Evolutionary conservation across 2,113 vertebrate genomes (phyloP).

Genomic region (Xenopus borealis): DNA sequence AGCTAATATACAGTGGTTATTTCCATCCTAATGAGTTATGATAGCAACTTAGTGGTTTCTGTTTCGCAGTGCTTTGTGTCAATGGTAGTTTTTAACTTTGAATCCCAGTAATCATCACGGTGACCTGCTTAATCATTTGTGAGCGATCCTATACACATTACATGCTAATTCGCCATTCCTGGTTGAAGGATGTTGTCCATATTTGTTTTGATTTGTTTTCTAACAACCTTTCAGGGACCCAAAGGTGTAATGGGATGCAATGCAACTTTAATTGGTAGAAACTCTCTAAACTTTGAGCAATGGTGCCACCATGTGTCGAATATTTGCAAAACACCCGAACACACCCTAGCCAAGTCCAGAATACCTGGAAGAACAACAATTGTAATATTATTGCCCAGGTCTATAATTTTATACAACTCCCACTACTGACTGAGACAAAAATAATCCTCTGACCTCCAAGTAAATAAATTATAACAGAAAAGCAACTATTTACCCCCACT

Average conservation of each 20-base stretch:
- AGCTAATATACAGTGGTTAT: background rate
- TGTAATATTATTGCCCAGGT: too few relatives aligned
- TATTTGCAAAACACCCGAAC: conserved; percentile 20
- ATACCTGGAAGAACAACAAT: too few relatives aligned
- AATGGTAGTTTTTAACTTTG: conserved; percentile 51
- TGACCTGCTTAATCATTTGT: conserved; percentile 41
- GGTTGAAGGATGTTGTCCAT: conserved; percentile 55
- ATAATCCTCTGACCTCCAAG: too few relatives aligned
- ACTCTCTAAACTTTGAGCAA: conserved; percentile 65
- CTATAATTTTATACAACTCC: too few relatives aligned
- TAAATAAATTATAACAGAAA: too few relatives aligned
- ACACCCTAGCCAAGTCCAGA: background rate
- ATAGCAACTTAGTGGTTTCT: conserved; percentile 2
- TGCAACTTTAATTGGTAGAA: conserved; percentile 30
- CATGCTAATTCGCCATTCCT: conserved; percentile 56
- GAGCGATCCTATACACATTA: conserved; percentile 48
- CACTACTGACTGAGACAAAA: too few relatives aligned
- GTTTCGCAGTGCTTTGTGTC: background rate
- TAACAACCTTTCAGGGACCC: conserved; percentile 41
- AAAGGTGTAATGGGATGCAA: conserved; percentile 39
- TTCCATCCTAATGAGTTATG: conserved; percentile 8
- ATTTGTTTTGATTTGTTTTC: conserved; percentile 54
- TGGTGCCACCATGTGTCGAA: conserved; percentile 64
- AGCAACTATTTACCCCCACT: too few relatives aligned
- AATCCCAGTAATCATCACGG: conserved; percentile 37